A percentile compares a stretch with the other conserved stretches of the same genome.
phyloP scores from a whole-genome alignment of 1,140 invertebrate species.

The Procambarus virginalis region DNA sequence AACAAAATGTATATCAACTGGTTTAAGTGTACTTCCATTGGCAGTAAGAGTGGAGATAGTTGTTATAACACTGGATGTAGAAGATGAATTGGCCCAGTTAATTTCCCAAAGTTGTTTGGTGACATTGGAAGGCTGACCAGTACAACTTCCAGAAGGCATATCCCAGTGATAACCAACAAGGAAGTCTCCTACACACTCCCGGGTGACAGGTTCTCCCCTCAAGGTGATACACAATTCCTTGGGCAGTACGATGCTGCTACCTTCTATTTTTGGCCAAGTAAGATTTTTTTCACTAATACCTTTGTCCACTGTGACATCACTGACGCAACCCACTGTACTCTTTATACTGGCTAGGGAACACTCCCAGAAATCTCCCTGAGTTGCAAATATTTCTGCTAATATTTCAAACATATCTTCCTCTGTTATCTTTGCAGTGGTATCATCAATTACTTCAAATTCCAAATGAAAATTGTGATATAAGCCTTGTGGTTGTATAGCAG shows the following conservation, averaged over 20 bases:
- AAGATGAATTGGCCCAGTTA: not conserved
- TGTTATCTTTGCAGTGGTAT: not conserved
- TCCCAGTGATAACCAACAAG: conserved; percentile 57
- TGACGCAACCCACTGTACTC: conserved; percentile 28
- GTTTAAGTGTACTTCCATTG: conserved; percentile 18
- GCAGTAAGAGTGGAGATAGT: conserved; percentile 23
- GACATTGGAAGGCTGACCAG: conserved; percentile 16
- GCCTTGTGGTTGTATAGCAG: not conserved
- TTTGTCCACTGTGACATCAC: not conserved
- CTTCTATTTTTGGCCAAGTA: conserved; percentile 22
- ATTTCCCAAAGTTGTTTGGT: conserved; percentile 52
- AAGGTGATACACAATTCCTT: conserved; percentile 57
- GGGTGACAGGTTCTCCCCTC: conserved; percentile 47
- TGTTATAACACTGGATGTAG: not conserved
- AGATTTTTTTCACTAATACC: conserved; percentile 15
- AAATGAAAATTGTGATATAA: not conserved
- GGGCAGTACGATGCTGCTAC: conserved; percentile 26
- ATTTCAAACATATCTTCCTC: not conserved
- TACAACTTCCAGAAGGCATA: conserved; percentile 23
- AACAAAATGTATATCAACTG: conserved; percentile 58
- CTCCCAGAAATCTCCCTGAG: not conserved
- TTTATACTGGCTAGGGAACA: conserved; percentile 17
- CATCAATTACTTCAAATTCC: not conserved
- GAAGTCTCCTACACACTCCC: conserved; percentile 56
- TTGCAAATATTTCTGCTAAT: not conserved